phyloP scores from a whole-genome alignment of 2,797 vertebrate genomes.

The Cyclura pinguis region DNA sequence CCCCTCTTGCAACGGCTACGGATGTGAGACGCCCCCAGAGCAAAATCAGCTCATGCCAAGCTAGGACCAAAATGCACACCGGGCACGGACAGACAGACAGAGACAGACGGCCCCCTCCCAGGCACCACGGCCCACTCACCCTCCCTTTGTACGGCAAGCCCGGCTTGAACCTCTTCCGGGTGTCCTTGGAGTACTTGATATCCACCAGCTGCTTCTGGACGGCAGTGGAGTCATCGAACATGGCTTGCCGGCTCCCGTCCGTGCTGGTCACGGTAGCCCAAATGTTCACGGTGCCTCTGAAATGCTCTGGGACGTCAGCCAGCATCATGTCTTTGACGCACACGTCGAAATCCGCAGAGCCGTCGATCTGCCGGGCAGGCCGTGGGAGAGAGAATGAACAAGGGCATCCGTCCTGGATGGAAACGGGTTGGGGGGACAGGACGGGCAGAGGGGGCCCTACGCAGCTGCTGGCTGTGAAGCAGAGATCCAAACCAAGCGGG shows the following conservation, averaged over 20 bases:
- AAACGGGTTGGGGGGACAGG: rapidly evolving
- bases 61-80: no score
- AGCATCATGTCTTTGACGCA: conserved; percentile 95
- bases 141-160: conserved; percentile 93
- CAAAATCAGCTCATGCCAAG: no score
- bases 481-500: no score
- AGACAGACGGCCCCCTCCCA: background rate
- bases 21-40: no score
- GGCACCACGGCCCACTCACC: conserved; percentile 74
- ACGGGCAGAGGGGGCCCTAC: background rate
- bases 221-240: conserved; percentile 90
- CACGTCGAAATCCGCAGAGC: conserved; percentile 87
- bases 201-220: conserved; percentile 96
- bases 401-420: background rate
- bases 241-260: conserved; percentile 89
- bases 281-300: conserved; percentile 90
- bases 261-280: conserved; percentile 88
- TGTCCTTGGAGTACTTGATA: conserved; percentile 92
- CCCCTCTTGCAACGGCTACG: no score
- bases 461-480: no score
- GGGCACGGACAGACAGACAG: background rate
- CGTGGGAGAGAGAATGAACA: background rate
- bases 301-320: conserved; percentile 90
- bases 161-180: conserved; percentile 94
- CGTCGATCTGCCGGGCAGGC: conserved; percentile 82